These are phyloP conservation scores for Epizoanthus stellaris DNA, from an alignment of 92 coral and sea anemone genomes.

Conservation along the genomic window DNA sequence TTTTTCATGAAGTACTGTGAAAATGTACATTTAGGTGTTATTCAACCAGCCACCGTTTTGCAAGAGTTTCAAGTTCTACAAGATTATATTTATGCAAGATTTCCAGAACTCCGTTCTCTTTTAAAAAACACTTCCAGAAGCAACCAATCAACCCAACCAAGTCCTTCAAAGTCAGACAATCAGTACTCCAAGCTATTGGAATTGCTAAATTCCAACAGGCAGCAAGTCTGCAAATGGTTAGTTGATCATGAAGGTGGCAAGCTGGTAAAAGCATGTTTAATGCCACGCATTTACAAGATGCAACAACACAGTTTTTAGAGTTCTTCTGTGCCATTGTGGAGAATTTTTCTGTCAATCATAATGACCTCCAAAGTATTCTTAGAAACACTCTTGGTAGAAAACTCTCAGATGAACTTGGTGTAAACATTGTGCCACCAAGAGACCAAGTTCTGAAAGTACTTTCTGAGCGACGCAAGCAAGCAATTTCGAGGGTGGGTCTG, in stretches of 20 bases:
- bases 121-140: not conserved
- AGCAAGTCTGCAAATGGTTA: constrained; percentile 21
- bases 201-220: not conserved
- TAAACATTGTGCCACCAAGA: constrained; percentile 43
- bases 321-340: not conserved
- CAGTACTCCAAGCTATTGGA: not conserved
- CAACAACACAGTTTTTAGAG: not conserved
- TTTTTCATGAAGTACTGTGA: constrained; percentile 24
- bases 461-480: constrained; percentile 1
- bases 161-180: too few relatives aligned
- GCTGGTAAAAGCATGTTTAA: not conserved
- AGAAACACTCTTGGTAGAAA: constrained; percentile 13
- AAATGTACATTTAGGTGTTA: not conserved
- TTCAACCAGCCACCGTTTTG: not conserved
- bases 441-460: constrained; percentile 5
- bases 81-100: not conserved
- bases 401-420: not conserved
- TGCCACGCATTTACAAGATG: too few relatives aligned
- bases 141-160: not conserved
- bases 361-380: not conserved
- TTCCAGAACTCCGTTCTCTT: not conserved
- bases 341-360: not conserved
- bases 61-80: constrained; percentile 1
- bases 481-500: constrained; percentile 9
- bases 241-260: constrained; percentile 25